Base-by-base conservation (phyloP, 2,888 invertebrate genomes). In the Ctenicera cuprea region DNA sequence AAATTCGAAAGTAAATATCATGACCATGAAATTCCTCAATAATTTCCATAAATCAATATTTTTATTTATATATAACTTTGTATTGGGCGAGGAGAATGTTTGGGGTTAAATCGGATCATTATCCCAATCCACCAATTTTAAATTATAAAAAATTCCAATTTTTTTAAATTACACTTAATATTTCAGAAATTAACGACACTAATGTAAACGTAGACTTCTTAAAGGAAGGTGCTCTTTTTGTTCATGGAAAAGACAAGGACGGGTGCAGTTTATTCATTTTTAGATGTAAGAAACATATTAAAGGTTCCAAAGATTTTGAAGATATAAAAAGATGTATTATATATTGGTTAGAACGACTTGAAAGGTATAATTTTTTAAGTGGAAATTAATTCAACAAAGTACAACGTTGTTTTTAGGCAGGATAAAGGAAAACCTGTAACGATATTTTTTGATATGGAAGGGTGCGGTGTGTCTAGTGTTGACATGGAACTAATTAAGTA, bases 401-500 rank as follows among this genome's bases (percentile, higher is more conserved):
- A 18, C 12, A 20, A 14, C 5, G 7, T 9, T 9, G 1, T 33
- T 88, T 88, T 52, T 80, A 91, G 94, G 59, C 90, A 94, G 83
- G 92, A 92, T 72, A 91, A 93, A 75, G 93, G 95, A 64, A 92
- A 93, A 77, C 91, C 91, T 83, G 92, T 98, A 66, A 94, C 96
- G 1, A 87, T 97, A 76, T 93, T 98, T 82, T 97, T 98, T 83
- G 98, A 98, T 86, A 94, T 98, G 94, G 92, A 93, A 38, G 94
- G 94, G 20, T 93, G 96, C 76, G 97, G 97, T 0, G 81, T 97
- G 0, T 90, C 92, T 8, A 96, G 97, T 82, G 90, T 97, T 91
- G 98, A 98, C 84, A 93, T 97, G 93, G 97, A 97, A 30, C 91
- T 97, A 71, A 95, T 94, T 0, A 95, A 94, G 84, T 96, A 95